Base-by-base conservation (phyloP, 2,888 invertebrate genomes). In the Hypolimnas misippus region DNA sequence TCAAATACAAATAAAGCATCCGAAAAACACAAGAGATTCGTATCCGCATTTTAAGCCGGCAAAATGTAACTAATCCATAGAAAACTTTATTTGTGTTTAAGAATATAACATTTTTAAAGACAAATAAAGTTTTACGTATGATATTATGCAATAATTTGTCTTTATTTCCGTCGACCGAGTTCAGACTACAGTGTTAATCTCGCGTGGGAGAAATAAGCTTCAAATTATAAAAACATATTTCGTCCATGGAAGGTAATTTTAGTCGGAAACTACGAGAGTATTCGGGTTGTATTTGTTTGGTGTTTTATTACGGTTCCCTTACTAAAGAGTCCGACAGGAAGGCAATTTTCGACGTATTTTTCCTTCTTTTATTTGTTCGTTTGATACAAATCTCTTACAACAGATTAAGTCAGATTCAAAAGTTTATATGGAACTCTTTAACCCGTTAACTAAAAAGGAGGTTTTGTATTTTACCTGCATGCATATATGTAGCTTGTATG, bases 231-330 rank as follows among this genome's bases (percentile, higher is more conserved):
- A 8, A 46, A 38, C 25, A 35, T 17, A 40, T 35, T 25, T 17
- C 46, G 46, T 38, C 17, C 46, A 46, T 54, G 33, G 53, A 35
- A 8, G 46, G 33, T 49, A 49, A 54, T 60, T 60, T 49, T 53
- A 42, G 33, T 33, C 42, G 38, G 53, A 60, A 46, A 38, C 33
- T 52, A 25, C 46, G 46, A 59, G 35, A 40, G 44, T 53, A 42
- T 42, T 46, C 35, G 35, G 44, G 35, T 33, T 53, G 21, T 54
- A 46, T 52, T 42, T 52, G 51, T 54, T 46, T 44, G 29, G 46
- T 53, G 53, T 38, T 54, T 54, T 46, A 49, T 54, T 60, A 46
- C 46, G 44, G n/a, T 46, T 40, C 25, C 25, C 25, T 42, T 42
- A 12, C 25, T 7, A 35, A 53, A 53, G 42, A 10, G 29, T 40